These are phyloP conservation scores for Grus americana DNA, from an alignment of 2,113 vertebrate genomes.

Conservation along the genomic window DNA sequence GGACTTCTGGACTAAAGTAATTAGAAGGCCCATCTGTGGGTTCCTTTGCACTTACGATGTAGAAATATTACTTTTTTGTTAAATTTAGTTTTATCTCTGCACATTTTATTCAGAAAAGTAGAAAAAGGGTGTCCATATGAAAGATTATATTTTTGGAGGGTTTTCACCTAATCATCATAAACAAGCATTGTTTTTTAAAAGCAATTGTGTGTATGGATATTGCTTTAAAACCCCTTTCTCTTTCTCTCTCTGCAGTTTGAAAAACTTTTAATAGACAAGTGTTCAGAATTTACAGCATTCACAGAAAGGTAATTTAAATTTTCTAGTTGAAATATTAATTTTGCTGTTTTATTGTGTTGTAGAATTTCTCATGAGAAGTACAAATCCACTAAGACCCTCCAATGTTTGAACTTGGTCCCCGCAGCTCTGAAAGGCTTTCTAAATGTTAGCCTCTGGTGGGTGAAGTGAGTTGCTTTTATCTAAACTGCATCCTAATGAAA, in stretches of 20 bases:
- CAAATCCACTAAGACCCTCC: neutral
- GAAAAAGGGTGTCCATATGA: neutral
- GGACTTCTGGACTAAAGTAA: neutral
- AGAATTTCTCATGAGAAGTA: neutral
- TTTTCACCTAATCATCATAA: neutral
- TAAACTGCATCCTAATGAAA: neutral
- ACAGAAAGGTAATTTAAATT: slow-evolving; percentile 86
- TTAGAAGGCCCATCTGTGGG: neutral
- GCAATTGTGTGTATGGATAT: neutral
- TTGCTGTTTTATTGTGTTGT: neutral
- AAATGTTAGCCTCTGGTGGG: neutral
- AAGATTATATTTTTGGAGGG: neutral
- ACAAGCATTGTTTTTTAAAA: neutral
- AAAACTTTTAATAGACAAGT: slow-evolving; percentile 89
- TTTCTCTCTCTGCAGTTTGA: slow-evolving; percentile 80
- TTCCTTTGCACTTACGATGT: neutral
- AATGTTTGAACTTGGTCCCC: neutral
- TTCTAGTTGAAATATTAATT: neutral
- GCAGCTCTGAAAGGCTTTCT: neutral
- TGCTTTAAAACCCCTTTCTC: neutral
- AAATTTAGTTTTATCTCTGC: neutral
- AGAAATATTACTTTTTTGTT: neutral
- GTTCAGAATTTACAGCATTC: slow-evolving; percentile 90
- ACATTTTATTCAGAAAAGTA: neutral
- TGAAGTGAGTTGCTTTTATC: neutral